A percentile compares a stretch with the other conserved stretches of the same genome.
Conservation (phyloP, 2,113 vertebrate species). For the Sinocyclocheilus anophthalmus region DNA sequence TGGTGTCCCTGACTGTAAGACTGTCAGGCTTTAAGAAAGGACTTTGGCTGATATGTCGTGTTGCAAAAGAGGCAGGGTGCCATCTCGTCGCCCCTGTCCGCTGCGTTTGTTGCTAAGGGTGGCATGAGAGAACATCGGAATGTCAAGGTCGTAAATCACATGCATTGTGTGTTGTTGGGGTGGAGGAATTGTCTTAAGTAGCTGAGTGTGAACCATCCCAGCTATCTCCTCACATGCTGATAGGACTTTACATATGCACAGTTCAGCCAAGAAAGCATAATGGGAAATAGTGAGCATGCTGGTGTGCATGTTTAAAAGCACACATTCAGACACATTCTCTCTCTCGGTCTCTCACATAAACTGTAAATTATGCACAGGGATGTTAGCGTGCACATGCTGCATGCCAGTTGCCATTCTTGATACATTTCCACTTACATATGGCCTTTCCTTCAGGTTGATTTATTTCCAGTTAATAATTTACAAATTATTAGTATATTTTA, state of each 20-base stretch:
- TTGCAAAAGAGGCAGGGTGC: constrained; percentile 2
- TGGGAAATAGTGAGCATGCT: constrained; percentile 26
- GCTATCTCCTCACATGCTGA: constrained; percentile 33
- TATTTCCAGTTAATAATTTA: not conserved
- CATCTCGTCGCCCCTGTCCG: constrained; percentile 10
- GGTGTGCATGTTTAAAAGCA: constrained; percentile 20
- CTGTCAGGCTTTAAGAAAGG: constrained; percentile 13
- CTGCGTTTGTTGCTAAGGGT: not conserved
- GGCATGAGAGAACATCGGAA: not conserved
- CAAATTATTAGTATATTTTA: too few relatives aligned
- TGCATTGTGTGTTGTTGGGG: not conserved
- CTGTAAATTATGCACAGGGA: constrained; percentile 19
- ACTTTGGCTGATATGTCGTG: constrained; percentile 31
- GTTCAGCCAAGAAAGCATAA: constrained; percentile 22
- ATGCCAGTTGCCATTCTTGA: not conserved
- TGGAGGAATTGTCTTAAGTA: constrained; percentile 17
- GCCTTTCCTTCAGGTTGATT: not conserved
- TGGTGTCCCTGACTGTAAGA: constrained; percentile 16
- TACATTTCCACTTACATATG: not conserved
- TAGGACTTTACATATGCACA: constrained; percentile 17
- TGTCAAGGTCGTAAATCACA: constrained; percentile 26
- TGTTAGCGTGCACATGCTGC: not conserved
- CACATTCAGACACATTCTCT: not conserved
- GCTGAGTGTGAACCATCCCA: not conserved
- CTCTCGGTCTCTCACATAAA: constrained; percentile 21